Evolutionary conservation across 2,113 vertebrate genomes (phyloP).

Genomic region (Amphilophus citrinellus): DNA sequence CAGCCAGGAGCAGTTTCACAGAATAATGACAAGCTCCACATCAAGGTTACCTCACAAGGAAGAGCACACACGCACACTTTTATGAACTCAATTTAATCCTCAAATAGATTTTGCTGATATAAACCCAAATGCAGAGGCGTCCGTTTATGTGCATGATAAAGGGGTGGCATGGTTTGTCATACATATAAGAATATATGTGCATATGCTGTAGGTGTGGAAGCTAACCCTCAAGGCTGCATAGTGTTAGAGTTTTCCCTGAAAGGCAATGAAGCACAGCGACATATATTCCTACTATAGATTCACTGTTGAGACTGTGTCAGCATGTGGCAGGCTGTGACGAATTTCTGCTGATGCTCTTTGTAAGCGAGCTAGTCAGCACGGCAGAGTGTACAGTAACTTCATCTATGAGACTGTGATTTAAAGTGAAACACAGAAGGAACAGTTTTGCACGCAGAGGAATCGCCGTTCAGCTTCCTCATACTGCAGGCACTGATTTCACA

Average conservation of each 20-base stretch:
- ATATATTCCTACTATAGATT: neutral
- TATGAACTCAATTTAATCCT: neutral
- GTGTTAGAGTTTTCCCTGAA: neutral
- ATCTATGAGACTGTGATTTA: constrained; percentile 7
- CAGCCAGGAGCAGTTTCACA: constrained; percentile 41
- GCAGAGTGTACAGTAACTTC: neutral
- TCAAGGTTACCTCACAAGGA: constrained; percentile 13
- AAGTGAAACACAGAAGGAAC: constrained; percentile 21
- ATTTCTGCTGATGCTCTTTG: constrained; percentile 32
- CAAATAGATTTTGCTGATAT: constrained; percentile 3
- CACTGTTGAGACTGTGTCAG: constrained; percentile 14
- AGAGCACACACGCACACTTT: neutral
- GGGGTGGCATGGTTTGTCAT: neutral
- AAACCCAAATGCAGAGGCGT: neutral
- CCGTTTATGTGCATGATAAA: neutral
- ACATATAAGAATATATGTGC: neutral
- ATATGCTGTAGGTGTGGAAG: neutral
- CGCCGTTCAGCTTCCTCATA: constrained; percentile 15
- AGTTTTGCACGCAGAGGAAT: constrained; percentile 10
- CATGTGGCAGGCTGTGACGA: neutral
- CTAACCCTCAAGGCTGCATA: neutral
- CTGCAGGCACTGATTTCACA: constrained; percentile 59
- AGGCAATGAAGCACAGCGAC: neutral
- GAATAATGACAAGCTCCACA: constrained; percentile 49
- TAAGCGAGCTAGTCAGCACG: constrained; percentile 7